Evolutionary conservation across 2,888 invertebrate genomes (phyloP).

Genomic region (Drosophila acutilabella): DNA sequence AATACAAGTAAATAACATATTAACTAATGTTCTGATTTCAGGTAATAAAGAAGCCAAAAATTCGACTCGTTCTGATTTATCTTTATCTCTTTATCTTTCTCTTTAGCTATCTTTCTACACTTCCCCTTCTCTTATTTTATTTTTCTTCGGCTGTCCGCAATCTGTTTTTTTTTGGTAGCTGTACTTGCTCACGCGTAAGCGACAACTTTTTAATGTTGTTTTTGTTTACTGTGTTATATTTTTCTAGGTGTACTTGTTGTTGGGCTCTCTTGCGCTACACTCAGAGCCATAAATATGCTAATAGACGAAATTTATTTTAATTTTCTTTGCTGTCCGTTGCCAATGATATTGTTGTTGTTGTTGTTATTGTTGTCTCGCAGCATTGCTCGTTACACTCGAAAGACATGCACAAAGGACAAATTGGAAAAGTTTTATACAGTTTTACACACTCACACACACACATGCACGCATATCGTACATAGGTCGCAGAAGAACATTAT

Average conservation of each 20-base stretch:
- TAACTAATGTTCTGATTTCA: too few species aligned
- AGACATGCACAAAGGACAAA: slow-evolving; percentile 71
- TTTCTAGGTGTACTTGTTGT: slow-evolving; percentile 20
- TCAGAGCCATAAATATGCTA: slow-evolving; percentile 64
- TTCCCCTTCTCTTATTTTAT: background rate
- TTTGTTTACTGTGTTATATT: slow-evolving; percentile 1
- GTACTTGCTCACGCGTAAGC: slow-evolving; percentile 54
- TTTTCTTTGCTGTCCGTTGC: slow-evolving; percentile 57
- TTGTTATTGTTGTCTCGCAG: slow-evolving; percentile 27
- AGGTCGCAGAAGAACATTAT: slow-evolving; percentile 21
- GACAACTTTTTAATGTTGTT: slow-evolving; percentile 52
- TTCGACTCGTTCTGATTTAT: background rate
- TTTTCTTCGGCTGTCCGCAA: slow-evolving; percentile 42
- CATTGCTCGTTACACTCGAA: slow-evolving; percentile 65
- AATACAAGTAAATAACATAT: background rate
- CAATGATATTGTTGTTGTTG: slow-evolving; percentile 30
- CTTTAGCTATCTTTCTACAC: background rate
- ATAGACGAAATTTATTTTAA: slow-evolving; percentile 70
- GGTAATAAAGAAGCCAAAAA: background rate
- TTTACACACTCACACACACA: slow-evolving; percentile 34
- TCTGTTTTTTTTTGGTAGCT: slow-evolving; percentile 17
- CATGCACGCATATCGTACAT: slow-evolving; percentile 9
- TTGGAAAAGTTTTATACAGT: slow-evolving; percentile 65
- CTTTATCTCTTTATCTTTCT: background rate
- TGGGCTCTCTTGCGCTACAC: slow-evolving; percentile 31